A percentile compares a stretch with the other conserved stretches of the same genome.
Evolutionary conservation across 2,797 vertebrate species (phyloP).

Genomic region (Crenuchus spilurus): DNA sequence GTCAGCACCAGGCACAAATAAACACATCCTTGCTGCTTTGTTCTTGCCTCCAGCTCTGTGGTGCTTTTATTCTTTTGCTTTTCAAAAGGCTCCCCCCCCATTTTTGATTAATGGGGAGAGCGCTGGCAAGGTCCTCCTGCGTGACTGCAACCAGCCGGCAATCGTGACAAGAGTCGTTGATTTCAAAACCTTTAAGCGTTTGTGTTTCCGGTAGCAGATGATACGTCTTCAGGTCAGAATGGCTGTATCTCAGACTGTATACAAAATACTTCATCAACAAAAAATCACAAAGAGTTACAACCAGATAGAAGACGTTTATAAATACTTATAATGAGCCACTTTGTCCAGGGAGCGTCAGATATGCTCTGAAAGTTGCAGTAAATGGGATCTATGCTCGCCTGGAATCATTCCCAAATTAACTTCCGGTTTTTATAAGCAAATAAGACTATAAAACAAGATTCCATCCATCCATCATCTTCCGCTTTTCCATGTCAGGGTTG

Average conservation of each 20-base stretch:
- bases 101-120: constrained; percentile 38
- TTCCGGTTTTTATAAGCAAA: no score
- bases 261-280: neutral
- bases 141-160: constrained; percentile 6
- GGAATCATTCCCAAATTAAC: no score
- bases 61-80: constrained; percentile 2
- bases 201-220: neutral
- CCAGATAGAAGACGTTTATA: no score
- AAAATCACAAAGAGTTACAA: no score
- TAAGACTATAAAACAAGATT: no score
- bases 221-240: neutral
- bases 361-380: no score
- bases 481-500: no score
- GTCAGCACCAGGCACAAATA: constrained; percentile 13
- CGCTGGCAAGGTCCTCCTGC: constrained; percentile 1
- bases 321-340: no score
- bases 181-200: neutral
- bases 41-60: neutral
- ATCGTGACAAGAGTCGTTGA: constrained; percentile 13
- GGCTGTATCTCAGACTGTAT: neutral
- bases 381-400: no score
- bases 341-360: no score
- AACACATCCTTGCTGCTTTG: constrained; percentile 7
- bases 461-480: no score
- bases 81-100: neutral